Evolutionary conservation across 2,797 vertebrate species (phyloP), one percentile per base, ranked within the genome.

Genomic region (Coendou prehensilis): DNA sequence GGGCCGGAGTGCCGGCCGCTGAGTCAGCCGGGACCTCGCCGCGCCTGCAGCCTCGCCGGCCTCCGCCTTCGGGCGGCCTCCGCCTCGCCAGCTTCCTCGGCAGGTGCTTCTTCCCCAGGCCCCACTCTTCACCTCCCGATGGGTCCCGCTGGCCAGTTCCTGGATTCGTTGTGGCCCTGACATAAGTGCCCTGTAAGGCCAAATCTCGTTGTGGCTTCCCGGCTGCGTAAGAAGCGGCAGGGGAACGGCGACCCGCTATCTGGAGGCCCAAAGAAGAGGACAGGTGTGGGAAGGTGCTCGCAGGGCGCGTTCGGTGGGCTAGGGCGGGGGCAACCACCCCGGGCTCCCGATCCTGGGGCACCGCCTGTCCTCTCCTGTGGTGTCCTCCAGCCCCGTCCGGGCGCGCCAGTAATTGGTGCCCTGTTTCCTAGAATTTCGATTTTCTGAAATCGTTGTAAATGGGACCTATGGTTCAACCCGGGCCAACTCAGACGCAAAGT

Each of bases 191-290:
- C 87, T 73, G 52, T 87, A 54, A 96, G 96, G 79, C 82, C 84
- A 92, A 54, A 98, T 98, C 95, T 98, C 98, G 98, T 98, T 98
- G 91, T 92, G 93, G 78, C 75, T 94, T 95, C 82, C 89, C 20
- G n/a, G 95, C 83, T 91, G 85, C 47, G 8, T 54, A 64, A 91
- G 89, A 93, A 91, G 88, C 33, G 30, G 69, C 56, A 22, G 80
- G 84, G 85, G 71, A 92, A 89, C 90, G 23, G 83, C 63, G 52
- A 92, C 57, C 30, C 45, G 92, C 59, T 82, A 63, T 30, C 82
- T 52, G 94, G 45, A 95, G 88, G 86, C 94, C 85, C 47, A 18
- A 50, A 83, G 85, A 90, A 90, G 57, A 93, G 71, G 50, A 89
- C 96, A 97, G 93, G 96, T 97, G 97, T 96, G 92, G 97, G 94